These are phyloP conservation scores for Pandemis cinnamomeana DNA, from an alignment of 2,888 invertebrate species.

Conservation along the genomic window DNA sequence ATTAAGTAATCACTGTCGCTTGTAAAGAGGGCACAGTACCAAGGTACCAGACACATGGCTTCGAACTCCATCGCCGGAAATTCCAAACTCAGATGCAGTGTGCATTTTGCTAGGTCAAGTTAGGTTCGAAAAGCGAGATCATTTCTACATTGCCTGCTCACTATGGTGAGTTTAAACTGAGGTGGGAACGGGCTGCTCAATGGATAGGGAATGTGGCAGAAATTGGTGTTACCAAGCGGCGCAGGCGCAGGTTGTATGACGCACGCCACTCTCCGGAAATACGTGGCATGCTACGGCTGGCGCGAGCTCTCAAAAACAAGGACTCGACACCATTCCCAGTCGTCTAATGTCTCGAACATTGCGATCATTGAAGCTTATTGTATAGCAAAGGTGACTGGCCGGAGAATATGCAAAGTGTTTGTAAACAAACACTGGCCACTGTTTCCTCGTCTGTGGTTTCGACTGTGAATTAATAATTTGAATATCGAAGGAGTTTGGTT, in stretches of 20 bases:
- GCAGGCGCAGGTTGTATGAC: slow-evolving; percentile 11
- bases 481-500: slow-evolving; percentile 4
- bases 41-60: slow-evolving; percentile 18
- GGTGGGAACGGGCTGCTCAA: not conserved
- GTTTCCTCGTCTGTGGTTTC: slow-evolving; percentile 28
- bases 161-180: not conserved
- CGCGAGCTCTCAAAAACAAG: slow-evolving; percentile 34
- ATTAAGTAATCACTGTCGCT: not conserved
- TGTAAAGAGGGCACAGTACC: slow-evolving; percentile 19
- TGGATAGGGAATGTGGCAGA: not conserved
- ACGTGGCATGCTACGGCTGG: slow-evolving; percentile 10
- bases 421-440: slow-evolving; percentile 31
- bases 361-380: not conserved
- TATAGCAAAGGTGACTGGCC: slow-evolving; percentile 26
- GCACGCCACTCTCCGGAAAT: slow-evolving; percentile 33
- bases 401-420: slow-evolving; percentile 12
- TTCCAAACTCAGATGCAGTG: slow-evolving; percentile 18
- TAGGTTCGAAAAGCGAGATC: not conserved
- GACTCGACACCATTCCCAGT: slow-evolving; percentile 7
- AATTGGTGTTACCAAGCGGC: slow-evolving; percentile 6
- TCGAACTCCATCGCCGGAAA: slow-evolving; percentile 38
- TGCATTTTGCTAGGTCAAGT: slow-evolving; percentile 11
- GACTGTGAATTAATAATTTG: slow-evolving; percentile 5
- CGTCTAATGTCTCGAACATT: slow-evolving; percentile 9
- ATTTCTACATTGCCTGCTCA: not conserved